Evolutionary conservation across 2,113 vertebrate genomes (phyloP), one percentile per base, ranked within the genome.

Genomic region (Apus apus): DNA sequence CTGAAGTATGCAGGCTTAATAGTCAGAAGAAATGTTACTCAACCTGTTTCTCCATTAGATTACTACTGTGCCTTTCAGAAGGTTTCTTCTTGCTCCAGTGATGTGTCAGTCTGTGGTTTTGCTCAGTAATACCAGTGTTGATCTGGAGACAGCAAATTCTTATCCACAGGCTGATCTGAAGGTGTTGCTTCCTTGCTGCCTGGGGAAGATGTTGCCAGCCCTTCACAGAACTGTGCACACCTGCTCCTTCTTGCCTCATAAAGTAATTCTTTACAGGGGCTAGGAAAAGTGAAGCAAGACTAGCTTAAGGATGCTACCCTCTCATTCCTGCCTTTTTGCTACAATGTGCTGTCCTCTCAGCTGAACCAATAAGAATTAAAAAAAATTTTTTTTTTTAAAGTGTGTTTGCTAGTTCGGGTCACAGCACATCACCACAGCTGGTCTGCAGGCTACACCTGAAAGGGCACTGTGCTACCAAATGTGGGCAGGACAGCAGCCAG

Each of bases 381-480:
- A 66, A 3, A 64, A 11, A 4, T 0, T 34, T 64, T 61, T 50
- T 46, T 65, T 46, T 65, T 54, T 36, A 0, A 54, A 45, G 32
- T 34, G 26, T 16, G 9, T 51, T 78, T 48, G 38, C 26, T 9
- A 1, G 9, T 43, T 67, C n/a, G 18, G 6, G 68, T 38, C 30
- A 9, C 12, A 34, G 10, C 13, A 1, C 26, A 15, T 81, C 43
- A 15, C 4, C 27, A 16, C 10, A 79, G 20, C 62, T 93, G 71
- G 23, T 23, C 38, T 48, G 38, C 70, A 64, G 34, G 20, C 45
- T 64, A 1, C 13, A 19, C 13, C 48, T 83, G 50, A 50, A 66
- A 6, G 29, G 5, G 11, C 27, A 61, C 36, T 1, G 1, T 61
- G 50, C 56, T 66, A 16, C 40, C 0, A 0, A 18, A 3, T 4